Percentiles rank a stretch among this genome's conserved stretches.
phyloP scores from a whole-genome alignment of 1,140 invertebrate genomes.

The Apis mellifera region DNA sequence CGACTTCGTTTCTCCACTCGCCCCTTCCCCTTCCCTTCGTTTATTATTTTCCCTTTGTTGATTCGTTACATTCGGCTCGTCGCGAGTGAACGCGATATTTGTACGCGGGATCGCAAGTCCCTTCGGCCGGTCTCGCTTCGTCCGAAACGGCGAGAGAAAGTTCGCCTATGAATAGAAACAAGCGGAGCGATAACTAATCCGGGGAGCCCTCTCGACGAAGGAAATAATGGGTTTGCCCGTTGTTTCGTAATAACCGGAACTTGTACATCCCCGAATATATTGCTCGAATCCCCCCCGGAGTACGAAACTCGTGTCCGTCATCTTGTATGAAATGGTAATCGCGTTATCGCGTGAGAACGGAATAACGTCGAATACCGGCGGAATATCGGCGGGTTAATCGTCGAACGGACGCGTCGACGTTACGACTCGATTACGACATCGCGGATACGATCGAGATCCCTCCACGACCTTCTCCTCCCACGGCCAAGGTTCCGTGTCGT shows the following conservation, averaged over 20 bases:
- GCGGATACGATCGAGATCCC: too few relatives aligned
- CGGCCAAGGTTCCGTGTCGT: too few relatives aligned
- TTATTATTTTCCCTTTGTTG: slow-evolving; percentile 38
- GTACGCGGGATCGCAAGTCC: neutral
- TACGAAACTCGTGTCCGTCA: neutral
- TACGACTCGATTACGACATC: too few relatives aligned
- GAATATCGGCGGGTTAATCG: too few relatives aligned
- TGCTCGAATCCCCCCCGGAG: neutral
- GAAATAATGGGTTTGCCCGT: neutral
- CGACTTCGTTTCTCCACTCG: slow-evolving; percentile 4
- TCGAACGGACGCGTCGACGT: too few relatives aligned
- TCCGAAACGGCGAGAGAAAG: neutral
- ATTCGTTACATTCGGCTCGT: slow-evolving; percentile 9
- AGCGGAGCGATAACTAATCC: slow-evolving; percentile 9
- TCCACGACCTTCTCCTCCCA: too few relatives aligned
- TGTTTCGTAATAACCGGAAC: slow-evolving; percentile 1
- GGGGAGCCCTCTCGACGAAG: neutral
- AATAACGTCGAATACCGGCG: neutral
- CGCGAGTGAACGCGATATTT: neutral
- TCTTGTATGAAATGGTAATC: slow-evolving; percentile 19
- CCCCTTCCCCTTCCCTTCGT: neutral
- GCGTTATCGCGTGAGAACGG: neutral
- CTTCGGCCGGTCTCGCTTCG: too few relatives aligned
- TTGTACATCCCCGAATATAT: neutral
- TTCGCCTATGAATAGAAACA: slow-evolving; percentile 28